phyloP scores from a whole-genome alignment of 2,797 vertebrate species.

The Lacerta agilis region DNA sequence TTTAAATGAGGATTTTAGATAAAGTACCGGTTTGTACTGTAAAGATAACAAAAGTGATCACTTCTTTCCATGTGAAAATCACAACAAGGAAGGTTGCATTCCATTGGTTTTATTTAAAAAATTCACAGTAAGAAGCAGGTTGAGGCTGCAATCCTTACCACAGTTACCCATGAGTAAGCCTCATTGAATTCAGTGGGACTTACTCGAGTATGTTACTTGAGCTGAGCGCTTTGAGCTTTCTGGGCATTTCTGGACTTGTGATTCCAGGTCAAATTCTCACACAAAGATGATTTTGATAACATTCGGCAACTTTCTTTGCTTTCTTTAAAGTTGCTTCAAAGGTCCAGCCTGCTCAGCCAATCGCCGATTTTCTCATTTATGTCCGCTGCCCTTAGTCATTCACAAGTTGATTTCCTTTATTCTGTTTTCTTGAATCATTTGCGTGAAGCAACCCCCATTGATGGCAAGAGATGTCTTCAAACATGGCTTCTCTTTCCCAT shows the following conservation, averaged over 20 bases:
- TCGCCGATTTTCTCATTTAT: background rate
- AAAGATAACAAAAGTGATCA: too few relatives aligned
- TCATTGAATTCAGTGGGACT: too few relatives aligned
- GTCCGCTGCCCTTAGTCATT: background rate
- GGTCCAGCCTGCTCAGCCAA: background rate
- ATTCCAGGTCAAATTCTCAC: background rate
- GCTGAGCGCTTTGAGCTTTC: background rate
- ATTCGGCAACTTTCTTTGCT: background rate
- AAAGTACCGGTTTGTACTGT: too few relatives aligned
- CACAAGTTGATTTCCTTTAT: background rate
- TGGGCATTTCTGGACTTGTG: background rate
- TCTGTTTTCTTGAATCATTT: constrained; percentile 28
- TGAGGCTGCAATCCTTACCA: too few relatives aligned
- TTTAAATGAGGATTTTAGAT: too few relatives aligned
- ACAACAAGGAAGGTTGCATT: too few relatives aligned
- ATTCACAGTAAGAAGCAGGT: too few relatives aligned
- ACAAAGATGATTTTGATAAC: background rate
- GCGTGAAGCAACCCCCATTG: fast-evolving
- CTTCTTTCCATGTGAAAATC: too few relatives aligned
- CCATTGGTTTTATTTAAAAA: too few relatives aligned
- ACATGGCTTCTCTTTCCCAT: background rate
- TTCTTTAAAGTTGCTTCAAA: background rate
- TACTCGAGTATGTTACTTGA: background rate
- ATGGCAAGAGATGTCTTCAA: background rate
- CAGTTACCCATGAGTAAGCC: too few relatives aligned